Evolutionary conservation across 2,113 vertebrate genomes (phyloP), one percentile per base, ranked within the genome.

Genomic region (Chlamydotis undulata): DNA sequence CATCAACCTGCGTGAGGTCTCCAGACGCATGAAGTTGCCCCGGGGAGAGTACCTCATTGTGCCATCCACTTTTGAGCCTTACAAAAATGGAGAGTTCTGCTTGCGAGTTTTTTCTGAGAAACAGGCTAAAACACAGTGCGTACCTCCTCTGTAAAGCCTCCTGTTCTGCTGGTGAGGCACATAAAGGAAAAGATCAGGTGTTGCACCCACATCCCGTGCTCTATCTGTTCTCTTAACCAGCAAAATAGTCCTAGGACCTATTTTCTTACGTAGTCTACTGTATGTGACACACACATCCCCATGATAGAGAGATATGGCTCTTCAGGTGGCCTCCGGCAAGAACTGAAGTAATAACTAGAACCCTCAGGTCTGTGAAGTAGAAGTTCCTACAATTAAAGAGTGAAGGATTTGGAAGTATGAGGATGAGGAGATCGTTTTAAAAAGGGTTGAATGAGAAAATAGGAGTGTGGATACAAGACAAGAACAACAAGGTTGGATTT

Each of bases 61-160:
- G 43, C 99, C 99, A 0, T 99, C 99, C 31, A 99, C 99, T 29
- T 99, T 99, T 7, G 61, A 98, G 29, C 98, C 99, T 68, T 98
- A 98, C 94, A 98, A 97, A 97, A 98, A 98, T 0, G 98, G 98
- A 49, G 98, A 97, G 86, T 99, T 99, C 93, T 83, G 98, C 91
- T 97, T 99, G 56, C 95, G 98, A 25, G 97, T 99, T 82, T 99
- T 99, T 96, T 97, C 98, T 0, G 98, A 99, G 97, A 99, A 99
- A 90, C 83, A 97, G 13, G 97, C 98, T 19, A 80, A 90, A 56
- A 93, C 97, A 26, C 97, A 98, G 99, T 99, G 94, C 7, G 98
- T 98, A 55, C 39, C 25, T 60, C 26, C 41, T 94, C 47, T 57
- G 45, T 39, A n/a, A 84, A 97, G 9, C 14, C 6, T 13, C 17